Evolutionary conservation across 2,888 invertebrate genomes (phyloP), one percentile per base, ranked within the genome.

Genomic region (Oscheius sp.): DNA sequence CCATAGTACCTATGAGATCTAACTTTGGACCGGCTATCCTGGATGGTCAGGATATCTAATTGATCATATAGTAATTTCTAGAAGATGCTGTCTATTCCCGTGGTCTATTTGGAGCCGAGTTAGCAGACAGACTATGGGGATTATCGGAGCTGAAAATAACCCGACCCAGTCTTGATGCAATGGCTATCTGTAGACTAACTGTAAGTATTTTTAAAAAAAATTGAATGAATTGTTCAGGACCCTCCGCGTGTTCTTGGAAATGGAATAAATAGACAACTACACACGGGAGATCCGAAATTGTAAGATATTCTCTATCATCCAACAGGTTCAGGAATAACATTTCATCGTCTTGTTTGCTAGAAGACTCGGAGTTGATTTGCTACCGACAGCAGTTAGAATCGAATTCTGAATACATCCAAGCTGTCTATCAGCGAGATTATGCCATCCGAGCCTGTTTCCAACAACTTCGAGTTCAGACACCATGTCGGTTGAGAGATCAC

Each of bases 61-160:
- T 57, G n/a, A 26, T 24, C 33, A 22, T 26, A 26, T 8, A 8
- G 9, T 2, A 20, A 17, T 41, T 24, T 44, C 30, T 38, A 82
- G 82, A 82, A 63, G 79, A 81, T 57, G 78, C 81, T 9, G 71
- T 77, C 28, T 82, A 81, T 62, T 79, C 81, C 2, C 68, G 81
- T 5, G 77, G 74, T 30, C 73, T 83, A 14, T 82, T 75, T 57
- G 72, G 78, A 14, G 77, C 73, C 20, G 80, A 84, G 45, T 66
- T 83, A n/a, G 77, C 80, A 6, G 83, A 84, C 57, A 68, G 74
- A 14, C 71, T 84, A 14, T 83, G 83, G 83, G 80, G 77, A 9
- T 61, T 83, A 20, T 71, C 75, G 22, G 82, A 82, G 61, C 57
- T 75, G 9, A 65, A 61, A 8, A 54, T 71, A 17, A 66, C 73